Base-by-base conservation (phyloP, 2,888 invertebrate species). In the Ophion costatus region DNA sequence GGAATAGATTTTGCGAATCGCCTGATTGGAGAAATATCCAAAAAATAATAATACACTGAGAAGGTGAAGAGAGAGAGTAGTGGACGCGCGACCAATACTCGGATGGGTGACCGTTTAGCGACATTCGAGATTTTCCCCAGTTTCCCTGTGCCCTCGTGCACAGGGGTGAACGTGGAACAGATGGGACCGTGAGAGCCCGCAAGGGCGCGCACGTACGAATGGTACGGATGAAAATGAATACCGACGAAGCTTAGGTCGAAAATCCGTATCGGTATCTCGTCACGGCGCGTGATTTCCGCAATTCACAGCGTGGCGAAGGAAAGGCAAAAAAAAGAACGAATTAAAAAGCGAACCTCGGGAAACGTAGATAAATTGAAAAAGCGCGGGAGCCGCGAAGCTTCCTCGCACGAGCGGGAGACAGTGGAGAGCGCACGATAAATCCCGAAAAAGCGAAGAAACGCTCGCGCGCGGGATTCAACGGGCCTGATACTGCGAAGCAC, bases 361-460 rank as follows among this genome's bases (percentile, higher is more conserved):
- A 74, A 74, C 61, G 77, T 73, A 74, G 71, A 77, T 85, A 82
- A 80, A 85, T 78, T 82, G 67, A 78, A 74, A 83, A 74, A 45
- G 63, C 73, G 73, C 20, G 69, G 45, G 73, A 79, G 66, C 71
- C 71, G 38, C 51, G 76, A 74, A 85, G 82, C 82, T 85, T 82
- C 80, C 82, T 76, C 82, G 76, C 67, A 56, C 66, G 63, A n/a
- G 33, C 56, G 80, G 45, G 73, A 80, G 82, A 73, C 82, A 63
- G 66, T 67, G 73, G 45, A 76, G 59, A 71, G 69, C 67, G 79
- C 71, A 73, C 63, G 74, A 85, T 85, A 82, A 85, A 85, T 82
- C 73, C 74, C 73, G 63, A 85, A 85, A 83, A 70, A 82, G 77
- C 80, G 77, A 83, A 85, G 80, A 75, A 85, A 80, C 45, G 75